These are phyloP conservation scores for Bradysia coprophila DNA, from an alignment of 1,140 invertebrate species.

Conservation along the genomic window DNA sequence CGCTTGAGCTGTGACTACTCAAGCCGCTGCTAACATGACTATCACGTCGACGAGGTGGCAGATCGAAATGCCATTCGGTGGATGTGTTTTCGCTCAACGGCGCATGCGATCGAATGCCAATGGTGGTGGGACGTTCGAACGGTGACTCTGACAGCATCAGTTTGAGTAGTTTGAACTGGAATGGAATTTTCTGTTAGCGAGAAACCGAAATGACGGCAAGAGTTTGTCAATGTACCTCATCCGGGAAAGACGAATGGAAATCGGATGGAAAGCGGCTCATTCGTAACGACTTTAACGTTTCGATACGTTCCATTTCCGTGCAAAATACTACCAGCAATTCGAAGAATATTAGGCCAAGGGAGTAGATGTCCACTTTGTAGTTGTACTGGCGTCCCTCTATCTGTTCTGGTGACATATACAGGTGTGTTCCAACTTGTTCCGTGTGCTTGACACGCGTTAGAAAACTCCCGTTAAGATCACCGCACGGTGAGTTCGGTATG, in stretches of 20 bases:
- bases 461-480: conserved; percentile 10
- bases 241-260: conserved; percentile 41
- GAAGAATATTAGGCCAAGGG: conserved; percentile 83
- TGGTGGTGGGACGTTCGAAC: conserved; percentile 50
- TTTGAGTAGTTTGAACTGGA: conserved; percentile 49
- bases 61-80: not conserved
- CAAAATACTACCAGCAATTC: conserved; percentile 76
- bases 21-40: conserved; percentile 2
- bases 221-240: conserved; percentile 37
- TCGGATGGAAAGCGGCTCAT: conserved; percentile 46
- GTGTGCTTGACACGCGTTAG: conserved; percentile 27
- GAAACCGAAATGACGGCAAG: not conserved
- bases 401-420: conserved; percentile 98
- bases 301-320: conserved; percentile 76
- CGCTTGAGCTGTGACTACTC: not conserved
- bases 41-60: conserved; percentile 2
- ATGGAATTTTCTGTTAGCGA: conserved; percentile 10
- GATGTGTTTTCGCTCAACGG: not conserved
- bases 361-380: conserved; percentile 94
- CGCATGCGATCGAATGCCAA: conserved; percentile 30
- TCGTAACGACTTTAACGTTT: conserved; percentile 38
- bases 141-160: conserved; percentile 61
- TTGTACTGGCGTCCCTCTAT: conserved; percentile 53
- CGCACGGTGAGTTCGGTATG: conserved; percentile 23
- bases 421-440: conserved; percentile 53